Evolutionary conservation across 2,888 invertebrate genomes (phyloP).

Genomic region (Eutolmus rufibarbis): DNA sequence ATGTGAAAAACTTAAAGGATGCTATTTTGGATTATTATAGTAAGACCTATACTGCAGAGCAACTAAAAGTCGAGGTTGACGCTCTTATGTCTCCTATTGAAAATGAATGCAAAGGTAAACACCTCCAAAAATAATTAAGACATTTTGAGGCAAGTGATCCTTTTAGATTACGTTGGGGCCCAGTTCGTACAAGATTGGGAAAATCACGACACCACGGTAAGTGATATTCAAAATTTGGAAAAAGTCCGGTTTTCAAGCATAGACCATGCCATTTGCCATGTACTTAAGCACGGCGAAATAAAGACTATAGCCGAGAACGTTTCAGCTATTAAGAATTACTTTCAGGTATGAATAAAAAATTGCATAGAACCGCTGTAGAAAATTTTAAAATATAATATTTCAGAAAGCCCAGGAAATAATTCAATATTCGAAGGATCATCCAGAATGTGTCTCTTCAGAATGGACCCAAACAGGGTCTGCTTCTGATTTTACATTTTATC

Average conservation of each 20-base stretch:
- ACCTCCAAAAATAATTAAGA: neutral
- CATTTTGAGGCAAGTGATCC: neutral
- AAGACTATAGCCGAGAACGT: neutral
- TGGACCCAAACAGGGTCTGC: slow-evolving; percentile 27
- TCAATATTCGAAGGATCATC: neutral
- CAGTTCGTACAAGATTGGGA: neutral
- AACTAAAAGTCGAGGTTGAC: neutral
- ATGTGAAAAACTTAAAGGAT: neutral
- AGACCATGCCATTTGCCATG: slow-evolving; percentile 13
- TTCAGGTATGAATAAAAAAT: neutral
- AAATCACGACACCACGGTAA: neutral
- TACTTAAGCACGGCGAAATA: neutral
- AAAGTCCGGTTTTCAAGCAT: neutral
- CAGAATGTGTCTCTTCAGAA: neutral
- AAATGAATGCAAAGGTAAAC: neutral
- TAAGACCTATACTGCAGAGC: neutral
- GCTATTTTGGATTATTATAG: neutral
- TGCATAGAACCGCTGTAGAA: neutral
- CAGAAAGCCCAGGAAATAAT: slow-evolving; percentile 21
- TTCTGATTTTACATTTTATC: neutral
- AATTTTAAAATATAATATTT: neutral
- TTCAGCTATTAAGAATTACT: neutral
- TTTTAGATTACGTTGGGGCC: neutral
- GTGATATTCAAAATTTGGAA: neutral
- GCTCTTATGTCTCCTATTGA: neutral